Conservation (phyloP, 1,140 invertebrate species). For the Steinernema khuongi region DNA sequence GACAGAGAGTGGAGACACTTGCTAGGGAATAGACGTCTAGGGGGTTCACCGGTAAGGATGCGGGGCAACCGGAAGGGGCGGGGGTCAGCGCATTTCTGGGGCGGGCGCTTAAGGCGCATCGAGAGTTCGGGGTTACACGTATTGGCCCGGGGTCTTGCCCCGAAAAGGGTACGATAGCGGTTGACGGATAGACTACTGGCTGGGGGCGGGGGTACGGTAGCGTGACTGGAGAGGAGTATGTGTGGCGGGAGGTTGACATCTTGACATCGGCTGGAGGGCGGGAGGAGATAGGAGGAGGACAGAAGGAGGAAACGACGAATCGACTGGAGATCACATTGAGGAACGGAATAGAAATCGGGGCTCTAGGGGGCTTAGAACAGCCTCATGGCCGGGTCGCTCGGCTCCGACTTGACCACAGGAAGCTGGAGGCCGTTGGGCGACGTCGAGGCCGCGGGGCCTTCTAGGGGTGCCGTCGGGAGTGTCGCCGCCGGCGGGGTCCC, state of each 20-base stretch:
- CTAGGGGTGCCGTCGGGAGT: not conserved
- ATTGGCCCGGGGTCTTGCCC: not conserved
- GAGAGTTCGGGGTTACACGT: slow-evolving; percentile 4
- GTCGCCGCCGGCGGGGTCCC: not conserved
- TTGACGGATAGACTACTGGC: not conserved
- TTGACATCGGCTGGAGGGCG: not conserved
- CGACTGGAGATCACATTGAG: slow-evolving; percentile 12
- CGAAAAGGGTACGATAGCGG: not conserved
- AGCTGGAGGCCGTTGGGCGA: not conserved
- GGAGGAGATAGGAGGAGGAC: slow-evolving; percentile 13
- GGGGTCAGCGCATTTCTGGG: not conserved
- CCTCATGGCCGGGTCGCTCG: not conserved
- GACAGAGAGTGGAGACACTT: slow-evolving; percentile 1
- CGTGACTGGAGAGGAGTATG: not conserved
- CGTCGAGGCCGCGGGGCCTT: not conserved
- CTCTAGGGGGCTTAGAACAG: not conserved
- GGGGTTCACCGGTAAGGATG: not conserved
- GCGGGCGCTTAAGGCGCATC: not conserved
- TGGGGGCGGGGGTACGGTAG: not conserved
- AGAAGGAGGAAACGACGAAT: not conserved
- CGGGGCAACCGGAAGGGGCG: not conserved
- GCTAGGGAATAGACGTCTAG: not conserved
- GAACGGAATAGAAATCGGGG: not conserved
- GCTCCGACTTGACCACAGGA: not conserved
- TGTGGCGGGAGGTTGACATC: not conserved